Evolutionary conservation across 2,113 vertebrate genomes (phyloP).

Genomic region (Halichoeres trimaculatus): DNA sequence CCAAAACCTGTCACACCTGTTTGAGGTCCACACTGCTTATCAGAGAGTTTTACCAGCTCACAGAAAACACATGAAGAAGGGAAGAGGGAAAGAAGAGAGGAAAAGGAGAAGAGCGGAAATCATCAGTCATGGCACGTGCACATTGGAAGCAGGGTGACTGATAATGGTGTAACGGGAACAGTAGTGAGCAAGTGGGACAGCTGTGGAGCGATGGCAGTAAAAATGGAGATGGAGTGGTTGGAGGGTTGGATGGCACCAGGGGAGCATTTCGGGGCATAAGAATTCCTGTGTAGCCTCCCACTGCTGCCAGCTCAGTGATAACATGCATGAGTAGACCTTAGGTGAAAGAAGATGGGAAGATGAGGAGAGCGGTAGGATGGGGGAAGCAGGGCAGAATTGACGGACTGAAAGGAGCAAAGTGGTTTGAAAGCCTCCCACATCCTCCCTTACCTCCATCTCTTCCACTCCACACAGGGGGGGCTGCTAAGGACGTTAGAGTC

Average conservation of each 20-base stretch:
- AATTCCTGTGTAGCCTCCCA: constrained; percentile 66
- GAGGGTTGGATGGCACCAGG: constrained; percentile 51
- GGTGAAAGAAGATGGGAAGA: constrained; percentile 69
- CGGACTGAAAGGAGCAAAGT: constrained; percentile 70
- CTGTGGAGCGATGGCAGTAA: constrained; percentile 53
- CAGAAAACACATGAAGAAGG: constrained; percentile 8
- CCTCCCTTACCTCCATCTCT: constrained; percentile 25
- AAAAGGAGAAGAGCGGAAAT: constrained; percentile 18
- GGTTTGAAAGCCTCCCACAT: constrained; percentile 67
- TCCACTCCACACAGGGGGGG: constrained; percentile 33
- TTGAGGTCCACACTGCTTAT: constrained; percentile 61
- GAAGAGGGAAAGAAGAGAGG: too few species aligned
- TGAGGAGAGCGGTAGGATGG: constrained; percentile 55
- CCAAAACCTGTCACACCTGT: constrained; percentile 68
- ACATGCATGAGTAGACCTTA: constrained; percentile 73
- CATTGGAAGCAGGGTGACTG: constrained; percentile 34
- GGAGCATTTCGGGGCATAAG: constrained; percentile 54
- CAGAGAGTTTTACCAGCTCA: constrained; percentile 52
- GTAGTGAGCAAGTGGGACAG: constrained; percentile 59
- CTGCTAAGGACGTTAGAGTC: constrained; percentile 60
- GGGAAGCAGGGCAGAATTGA: constrained; percentile 63
- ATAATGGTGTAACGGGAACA: constrained; percentile 62
- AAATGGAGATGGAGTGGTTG: constrained; percentile 63
- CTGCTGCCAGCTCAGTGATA: constrained; percentile 75
- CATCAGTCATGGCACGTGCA: constrained; percentile 34